Conservation (phyloP, 2,113 vertebrate species). For the Siniperca knerii region DNA sequence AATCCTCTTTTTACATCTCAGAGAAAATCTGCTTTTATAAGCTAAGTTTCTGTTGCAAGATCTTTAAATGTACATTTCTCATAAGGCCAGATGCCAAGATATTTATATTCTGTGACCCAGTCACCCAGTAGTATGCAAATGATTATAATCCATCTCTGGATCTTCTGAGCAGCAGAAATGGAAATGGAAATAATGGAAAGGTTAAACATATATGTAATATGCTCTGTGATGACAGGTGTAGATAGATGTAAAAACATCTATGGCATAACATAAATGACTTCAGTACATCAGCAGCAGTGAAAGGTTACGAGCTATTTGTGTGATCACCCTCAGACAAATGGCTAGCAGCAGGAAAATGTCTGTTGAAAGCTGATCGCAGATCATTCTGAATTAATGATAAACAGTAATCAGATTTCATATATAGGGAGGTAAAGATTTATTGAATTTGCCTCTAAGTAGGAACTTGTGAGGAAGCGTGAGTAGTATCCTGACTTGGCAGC, state of each 20-base stretch:
- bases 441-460: not conserved
- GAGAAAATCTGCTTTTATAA: not conserved
- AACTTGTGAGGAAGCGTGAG: not conserved
- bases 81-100: not conserved
- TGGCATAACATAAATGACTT: too few relatives aligned
- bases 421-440: not conserved
- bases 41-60: not conserved
- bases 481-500: constrained; percentile 15
- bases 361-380: constrained; percentile 1
- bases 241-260: not conserved
- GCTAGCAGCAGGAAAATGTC: not conserved
- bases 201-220: not conserved
- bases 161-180: not conserved
- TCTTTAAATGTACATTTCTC: not conserved
- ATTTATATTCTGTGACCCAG: not conserved
- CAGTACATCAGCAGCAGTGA: not conserved
- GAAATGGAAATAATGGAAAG: not conserved
- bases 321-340: not conserved
- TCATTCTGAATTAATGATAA: not conserved
- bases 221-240: not conserved
- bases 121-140: not conserved
- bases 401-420: constrained; percentile 6
- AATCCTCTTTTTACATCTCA: not conserved
- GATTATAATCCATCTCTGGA: not conserved
- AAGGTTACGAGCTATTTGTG: not conserved